These are phyloP conservation scores for Molossus molossus DNA, from an alignment of 2,797 vertebrate species.

Conservation along the genomic window DNA sequence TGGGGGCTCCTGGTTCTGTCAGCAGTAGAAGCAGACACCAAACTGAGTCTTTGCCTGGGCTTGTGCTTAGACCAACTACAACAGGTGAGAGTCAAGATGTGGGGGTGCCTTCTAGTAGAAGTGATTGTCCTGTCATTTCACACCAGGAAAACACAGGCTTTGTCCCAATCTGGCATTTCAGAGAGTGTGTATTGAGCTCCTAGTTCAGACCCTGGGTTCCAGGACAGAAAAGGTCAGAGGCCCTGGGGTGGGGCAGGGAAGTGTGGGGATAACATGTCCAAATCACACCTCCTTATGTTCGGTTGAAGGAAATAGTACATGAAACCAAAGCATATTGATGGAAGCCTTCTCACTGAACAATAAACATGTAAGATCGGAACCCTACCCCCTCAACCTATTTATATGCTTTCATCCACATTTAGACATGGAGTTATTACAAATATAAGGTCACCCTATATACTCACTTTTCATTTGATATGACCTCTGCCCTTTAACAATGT, in stretches of 20 bases:
- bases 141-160: not conserved
- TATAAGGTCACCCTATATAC: not conserved
- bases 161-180: not conserved
- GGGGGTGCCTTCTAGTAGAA: not conserved
- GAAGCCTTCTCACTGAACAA: not conserved
- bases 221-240: no score
- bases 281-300: not conserved
- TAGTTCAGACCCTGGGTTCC: not conserved
- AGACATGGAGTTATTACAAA: not conserved
- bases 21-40: not conserved
- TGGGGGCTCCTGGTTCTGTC: not conserved
- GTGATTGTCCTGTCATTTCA: not conserved
- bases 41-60: not conserved
- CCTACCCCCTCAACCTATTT: not conserved
- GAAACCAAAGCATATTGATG: not conserved
- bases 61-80: not conserved
- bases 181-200: not conserved
- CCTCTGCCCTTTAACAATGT: not conserved
- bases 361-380: not conserved
- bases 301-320: not conserved
- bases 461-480: not conserved
- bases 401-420: not conserved
- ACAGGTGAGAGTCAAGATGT: not conserved
- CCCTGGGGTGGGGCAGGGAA: no score
- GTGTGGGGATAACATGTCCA: not conserved